Evolutionary conservation across 2,797 vertebrate genomes (phyloP).

Genomic region (Rhabdomys pumilio): DNA sequence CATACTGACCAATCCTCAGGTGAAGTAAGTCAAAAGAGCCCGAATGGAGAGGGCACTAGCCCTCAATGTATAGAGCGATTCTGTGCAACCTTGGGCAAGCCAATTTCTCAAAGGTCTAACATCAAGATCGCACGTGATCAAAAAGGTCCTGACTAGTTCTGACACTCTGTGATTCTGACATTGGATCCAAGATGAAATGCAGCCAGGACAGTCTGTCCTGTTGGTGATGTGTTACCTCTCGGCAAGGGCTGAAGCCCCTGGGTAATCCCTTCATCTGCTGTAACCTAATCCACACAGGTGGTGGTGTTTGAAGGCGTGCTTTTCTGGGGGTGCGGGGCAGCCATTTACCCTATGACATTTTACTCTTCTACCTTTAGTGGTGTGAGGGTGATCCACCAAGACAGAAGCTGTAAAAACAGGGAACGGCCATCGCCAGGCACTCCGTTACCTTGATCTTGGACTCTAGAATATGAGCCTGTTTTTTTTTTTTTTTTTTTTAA

Average conservation of each 20-base stretch:
- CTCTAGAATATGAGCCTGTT: background rate
- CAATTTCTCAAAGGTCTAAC: background rate
- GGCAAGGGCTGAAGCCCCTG: background rate
- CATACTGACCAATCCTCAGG: background rate
- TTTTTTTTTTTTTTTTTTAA: background rate
- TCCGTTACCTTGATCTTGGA: background rate
- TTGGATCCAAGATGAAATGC: conserved; percentile 32
- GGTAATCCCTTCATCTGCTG: background rate
- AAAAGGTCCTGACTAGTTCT: background rate
- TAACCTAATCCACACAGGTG: background rate
- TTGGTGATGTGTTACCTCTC: background rate
- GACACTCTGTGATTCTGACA: conserved; percentile 25
- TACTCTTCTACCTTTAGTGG: background rate
- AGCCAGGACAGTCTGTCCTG: background rate
- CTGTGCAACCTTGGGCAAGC: background rate
- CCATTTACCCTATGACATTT: background rate
- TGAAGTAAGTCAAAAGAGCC: background rate
- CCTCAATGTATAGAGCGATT: background rate
- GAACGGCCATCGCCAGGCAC: background rate
- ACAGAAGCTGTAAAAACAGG: background rate
- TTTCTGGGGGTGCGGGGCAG: background rate
- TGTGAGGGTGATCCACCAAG: background rate
- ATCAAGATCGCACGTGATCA: background rate
- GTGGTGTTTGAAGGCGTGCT: background rate
- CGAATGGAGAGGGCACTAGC: background rate